These are phyloP conservation scores for Ciconia stormi DNA, from an alignment of 2,113 vertebrate species.

Conservation along the genomic window DNA sequence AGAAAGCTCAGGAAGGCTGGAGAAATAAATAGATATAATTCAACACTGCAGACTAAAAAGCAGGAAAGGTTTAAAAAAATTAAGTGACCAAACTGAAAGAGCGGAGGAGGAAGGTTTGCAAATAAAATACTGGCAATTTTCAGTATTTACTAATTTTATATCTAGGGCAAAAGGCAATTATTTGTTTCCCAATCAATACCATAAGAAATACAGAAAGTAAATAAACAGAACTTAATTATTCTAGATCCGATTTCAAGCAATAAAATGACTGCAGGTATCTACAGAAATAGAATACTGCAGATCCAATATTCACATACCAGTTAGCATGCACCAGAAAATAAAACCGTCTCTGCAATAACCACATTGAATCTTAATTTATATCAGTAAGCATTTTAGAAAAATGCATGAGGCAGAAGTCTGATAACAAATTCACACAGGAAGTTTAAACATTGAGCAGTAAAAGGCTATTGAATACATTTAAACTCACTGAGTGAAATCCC, in stretches of 20 bases:
- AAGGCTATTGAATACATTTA: not conserved
- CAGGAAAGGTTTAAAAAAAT: not conserved
- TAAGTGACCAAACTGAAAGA: not conserved
- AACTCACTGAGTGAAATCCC: not conserved
- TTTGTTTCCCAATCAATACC: not conserved
- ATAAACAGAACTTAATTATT: conserved; percentile 17
- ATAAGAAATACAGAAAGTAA: not conserved
- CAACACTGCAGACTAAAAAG: not conserved
- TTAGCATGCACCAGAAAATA: not conserved
- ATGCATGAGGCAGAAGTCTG: not conserved
- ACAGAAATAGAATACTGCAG: not conserved
- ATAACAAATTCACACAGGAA: not conserved
- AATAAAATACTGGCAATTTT: not conserved
- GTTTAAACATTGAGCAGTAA: conserved; percentile 1
- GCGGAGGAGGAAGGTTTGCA: not conserved
- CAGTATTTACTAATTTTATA: not conserved
- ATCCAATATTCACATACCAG: not conserved
- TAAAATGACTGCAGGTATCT: not conserved
- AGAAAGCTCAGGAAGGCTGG: not conserved
- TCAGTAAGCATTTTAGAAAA: not conserved
- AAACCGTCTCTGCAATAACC: not conserved
- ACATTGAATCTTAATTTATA: not conserved
- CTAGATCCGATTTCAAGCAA: not conserved
- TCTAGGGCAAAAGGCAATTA: not conserved
- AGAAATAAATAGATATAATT: not conserved